Conservation (phyloP, 2,113 vertebrate genomes). For the Lucifuga dentata region DNA sequence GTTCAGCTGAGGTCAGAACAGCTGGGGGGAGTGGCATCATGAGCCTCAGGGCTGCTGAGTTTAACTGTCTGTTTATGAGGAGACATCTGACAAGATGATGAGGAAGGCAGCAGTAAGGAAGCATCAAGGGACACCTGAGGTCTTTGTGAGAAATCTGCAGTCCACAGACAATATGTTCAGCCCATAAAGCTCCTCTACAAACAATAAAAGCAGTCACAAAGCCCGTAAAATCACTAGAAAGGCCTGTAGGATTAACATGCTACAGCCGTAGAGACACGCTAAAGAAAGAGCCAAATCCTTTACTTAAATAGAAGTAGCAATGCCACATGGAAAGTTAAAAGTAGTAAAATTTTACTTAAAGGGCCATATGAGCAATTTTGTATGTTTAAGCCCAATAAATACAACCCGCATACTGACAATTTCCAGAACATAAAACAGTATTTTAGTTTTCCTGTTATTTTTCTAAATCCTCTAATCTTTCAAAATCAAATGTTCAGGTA, state of each 20-base stretch:
- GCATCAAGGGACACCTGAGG: slow-evolving; percentile 12
- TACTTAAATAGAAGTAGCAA: no score
- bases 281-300: no score
- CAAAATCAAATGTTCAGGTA: no score
- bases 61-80: slow-evolving; percentile 44
- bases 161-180: slow-evolving; percentile 19
- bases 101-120: slow-evolving; percentile 24
- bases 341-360: no score
- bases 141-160: slow-evolving; percentile 14
- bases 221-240: slow-evolving; percentile 29
- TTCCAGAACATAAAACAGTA: no score
- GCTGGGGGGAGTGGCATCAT: slow-evolving; percentile 44
- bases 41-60: slow-evolving; percentile 13
- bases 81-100: slow-evolving; percentile 5
- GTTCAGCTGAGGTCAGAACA: slow-evolving; percentile 73
- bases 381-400: no score
- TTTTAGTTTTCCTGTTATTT: no score
- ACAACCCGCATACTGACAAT: no score
- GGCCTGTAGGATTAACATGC: slow-evolving; percentile 45
- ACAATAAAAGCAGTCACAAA: slow-evolving; percentile 42
- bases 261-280: slow-evolving; percentile 36
- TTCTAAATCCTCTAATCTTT: no score
- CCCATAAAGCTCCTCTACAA: slow-evolving; percentile 20
- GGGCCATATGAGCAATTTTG: no score
- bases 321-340: no score